These are phyloP conservation scores for Miniopterus natalensis DNA, from an alignment of 2,113 vertebrate species.

Conservation along the genomic window DNA sequence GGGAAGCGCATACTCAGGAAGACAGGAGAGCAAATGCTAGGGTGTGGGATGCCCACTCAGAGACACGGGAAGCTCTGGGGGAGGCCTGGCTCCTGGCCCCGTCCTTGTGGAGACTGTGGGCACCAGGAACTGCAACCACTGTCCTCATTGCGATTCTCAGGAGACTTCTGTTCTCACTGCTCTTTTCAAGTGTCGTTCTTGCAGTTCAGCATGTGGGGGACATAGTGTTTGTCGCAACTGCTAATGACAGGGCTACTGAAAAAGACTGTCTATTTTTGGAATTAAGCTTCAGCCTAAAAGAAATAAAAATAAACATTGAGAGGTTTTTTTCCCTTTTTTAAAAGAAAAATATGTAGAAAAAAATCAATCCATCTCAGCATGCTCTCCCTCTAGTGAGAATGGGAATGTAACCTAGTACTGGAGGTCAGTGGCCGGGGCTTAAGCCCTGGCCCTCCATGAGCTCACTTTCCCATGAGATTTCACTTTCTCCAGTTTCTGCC, in stretches of 20 bases:
- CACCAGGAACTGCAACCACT: neutral
- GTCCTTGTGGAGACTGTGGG: neutral
- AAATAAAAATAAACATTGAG: constrained; percentile 80
- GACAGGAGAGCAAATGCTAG: neutral
- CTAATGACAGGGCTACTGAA: constrained; percentile 83
- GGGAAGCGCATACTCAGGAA: no score
- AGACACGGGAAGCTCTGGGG: no score
- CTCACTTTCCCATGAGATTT: neutral
- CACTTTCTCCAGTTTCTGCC: neutral
- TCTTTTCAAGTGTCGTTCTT: constrained; percentile 67
- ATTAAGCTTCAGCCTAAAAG: constrained; percentile 77
- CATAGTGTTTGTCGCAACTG: constrained; percentile 75
- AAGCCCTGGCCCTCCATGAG: neutral
- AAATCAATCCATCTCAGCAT: constrained; percentile 54
- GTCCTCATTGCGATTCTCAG: neutral
- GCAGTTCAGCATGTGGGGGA: constrained; percentile 42
- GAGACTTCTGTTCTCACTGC: constrained; percentile 68
- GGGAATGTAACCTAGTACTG: neutral
- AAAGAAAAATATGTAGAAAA: constrained; percentile 62
- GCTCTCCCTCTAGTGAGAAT: neutral
- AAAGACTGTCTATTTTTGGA: constrained; percentile 82
- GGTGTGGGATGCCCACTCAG: rapidly evolving
- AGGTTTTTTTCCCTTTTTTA: neutral
- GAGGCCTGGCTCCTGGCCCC: neutral
- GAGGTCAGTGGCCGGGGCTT: neutral